Percentiles rank a stretch among this genome's conserved stretches.
These are phyloP conservation scores for Eudasyphora cyanicolor DNA, from an alignment of 2,888 invertebrate species.

Conservation along the genomic window DNA sequence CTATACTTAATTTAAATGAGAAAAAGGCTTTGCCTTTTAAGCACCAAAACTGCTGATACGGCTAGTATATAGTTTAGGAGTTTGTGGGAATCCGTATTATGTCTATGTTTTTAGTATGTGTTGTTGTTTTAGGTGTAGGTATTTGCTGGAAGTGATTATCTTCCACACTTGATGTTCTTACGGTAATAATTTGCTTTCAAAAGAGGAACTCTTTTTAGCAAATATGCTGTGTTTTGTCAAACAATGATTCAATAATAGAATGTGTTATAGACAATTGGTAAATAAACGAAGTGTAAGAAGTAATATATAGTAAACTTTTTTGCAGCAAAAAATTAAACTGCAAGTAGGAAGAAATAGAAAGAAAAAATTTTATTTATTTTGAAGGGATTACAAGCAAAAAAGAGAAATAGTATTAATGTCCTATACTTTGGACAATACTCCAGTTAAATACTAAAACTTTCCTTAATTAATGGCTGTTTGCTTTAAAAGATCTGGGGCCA, in stretches of 20 bases:
- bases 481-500: no score
- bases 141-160: not conserved
- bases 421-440: no score
- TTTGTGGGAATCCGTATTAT: not conserved
- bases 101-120: not conserved
- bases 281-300: constrained; percentile 13
- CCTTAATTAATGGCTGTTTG: no score
- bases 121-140: not conserved
- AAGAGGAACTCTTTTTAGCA: constrained; percentile 46
- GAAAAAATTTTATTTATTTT: no score
- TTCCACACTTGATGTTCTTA: constrained; percentile 3
- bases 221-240: constrained; percentile 22
- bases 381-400: no score
- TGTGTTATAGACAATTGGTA: not conserved
- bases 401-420: no score
- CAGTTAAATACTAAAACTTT: no score
- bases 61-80: constrained; percentile 8
- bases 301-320: not conserved
- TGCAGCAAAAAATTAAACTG: constrained; percentile 53
- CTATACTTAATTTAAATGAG: constrained; percentile 5
- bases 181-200: not conserved
- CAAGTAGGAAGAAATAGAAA: constrained; percentile 16
- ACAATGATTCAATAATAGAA: constrained; percentile 34
- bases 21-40: constrained; percentile 38
- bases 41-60: constrained; percentile 34